phyloP scores from a whole-genome alignment of 2,113 vertebrate species.

The Labeo catla region DNA sequence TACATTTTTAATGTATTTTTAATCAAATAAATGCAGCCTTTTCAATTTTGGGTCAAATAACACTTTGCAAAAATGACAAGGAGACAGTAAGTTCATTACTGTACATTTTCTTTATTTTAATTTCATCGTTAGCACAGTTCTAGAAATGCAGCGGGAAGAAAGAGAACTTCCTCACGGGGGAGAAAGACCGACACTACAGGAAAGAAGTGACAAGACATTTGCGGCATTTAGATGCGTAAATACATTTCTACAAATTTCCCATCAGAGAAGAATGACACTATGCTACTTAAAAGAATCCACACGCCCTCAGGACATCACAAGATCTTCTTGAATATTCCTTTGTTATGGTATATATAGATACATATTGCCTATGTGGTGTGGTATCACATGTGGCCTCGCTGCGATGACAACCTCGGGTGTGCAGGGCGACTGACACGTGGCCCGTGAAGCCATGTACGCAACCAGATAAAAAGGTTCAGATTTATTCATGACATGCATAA shows the following conservation, averaged over 20 bases:
- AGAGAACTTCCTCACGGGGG: constrained; percentile 81
- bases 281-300: constrained; percentile 72
- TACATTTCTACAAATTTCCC: constrained; percentile 88
- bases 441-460: constrained; percentile 7
- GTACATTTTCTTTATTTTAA: constrained; percentile 94
- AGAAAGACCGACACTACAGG: constrained; percentile 70
- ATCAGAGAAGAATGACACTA: constrained; percentile 70
- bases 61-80: neutral
- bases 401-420: constrained; percentile 15
- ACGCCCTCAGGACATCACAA: constrained; percentile 43
- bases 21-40: too few species aligned
- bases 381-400: constrained; percentile 11
- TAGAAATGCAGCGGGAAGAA: constrained; percentile 92
- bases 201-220: constrained; percentile 70
- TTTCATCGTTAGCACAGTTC: constrained; percentile 93
- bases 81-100: constrained; percentile 71
- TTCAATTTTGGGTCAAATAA: too few species aligned
- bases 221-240: constrained; percentile 81
- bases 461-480: constrained; percentile 63
- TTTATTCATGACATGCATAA: constrained; percentile 74
- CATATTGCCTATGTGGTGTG: constrained; percentile 48
- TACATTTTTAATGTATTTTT: too few species aligned
- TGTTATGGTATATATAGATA: constrained; percentile 51
- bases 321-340: constrained; percentile 44
- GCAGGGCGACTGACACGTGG: constrained; percentile 35